Evolutionary conservation across 2,797 vertebrate species (phyloP), one percentile per base, ranked within the genome.

Genomic region (Scleropages formosus): DNA sequence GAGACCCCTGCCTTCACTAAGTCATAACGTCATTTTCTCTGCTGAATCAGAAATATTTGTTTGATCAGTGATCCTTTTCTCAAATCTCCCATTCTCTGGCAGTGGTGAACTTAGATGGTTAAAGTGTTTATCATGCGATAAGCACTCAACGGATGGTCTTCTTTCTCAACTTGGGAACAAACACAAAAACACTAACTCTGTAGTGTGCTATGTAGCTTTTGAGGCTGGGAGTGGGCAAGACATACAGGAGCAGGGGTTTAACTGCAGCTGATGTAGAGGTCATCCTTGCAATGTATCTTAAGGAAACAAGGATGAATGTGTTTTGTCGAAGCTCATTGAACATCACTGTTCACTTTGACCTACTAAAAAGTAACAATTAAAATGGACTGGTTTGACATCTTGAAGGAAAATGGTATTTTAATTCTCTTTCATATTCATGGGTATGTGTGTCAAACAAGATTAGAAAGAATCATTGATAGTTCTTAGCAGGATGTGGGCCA

Each of bases 221-320:
- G 31, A 20, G 46, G 49, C 67, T 49, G 44, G 24, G 67, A 61
- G 62, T 65, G 26, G 73, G n/a, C 18, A 26, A 72, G 56, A 72
- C 70, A 59, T 72, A 72, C 39, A n/a, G 49, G 49, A 49, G 58
- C 73, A 66, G 63, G 62, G n/a, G 49, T 47, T 74, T 53, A 65
- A 74, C 65, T 65, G 73, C 24, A 46, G 49, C 27, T 72, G 13
- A 72, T 22, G 27, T 67, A 73, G 62, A 75, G 63, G 73, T 66
- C 51, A 71, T 49, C 51, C 68, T 22, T 47, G 39, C 31, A 39
- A 39, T 39, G 39, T 39, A 2, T 39, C 31, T 6, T 2, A 6
- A 39, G 31, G 31, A 39, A 39, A 2, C 6, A 6, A 39, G 39
- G 2, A 39, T 39, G 31, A 39, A 39, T 6, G 31, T 39, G 31